Percentiles rank a stretch among this genome's conserved stretches.
These are phyloP conservation scores for Tineola bisselliella DNA, from an alignment of 2,888 invertebrate species.

Conservation along the genomic window DNA sequence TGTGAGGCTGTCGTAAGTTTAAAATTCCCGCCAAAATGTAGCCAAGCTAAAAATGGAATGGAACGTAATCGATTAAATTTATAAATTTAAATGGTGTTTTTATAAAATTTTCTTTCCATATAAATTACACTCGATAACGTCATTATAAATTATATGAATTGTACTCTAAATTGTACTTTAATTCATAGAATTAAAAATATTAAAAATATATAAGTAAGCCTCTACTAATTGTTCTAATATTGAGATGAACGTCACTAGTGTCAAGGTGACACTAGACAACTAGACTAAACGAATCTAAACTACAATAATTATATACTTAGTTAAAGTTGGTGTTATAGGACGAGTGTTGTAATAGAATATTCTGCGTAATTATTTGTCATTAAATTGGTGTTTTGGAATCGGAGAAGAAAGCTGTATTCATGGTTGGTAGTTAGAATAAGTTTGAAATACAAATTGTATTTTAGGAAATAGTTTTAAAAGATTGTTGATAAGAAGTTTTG, in stretches of 20 bases:
- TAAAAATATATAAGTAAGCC: too few relatives aligned
- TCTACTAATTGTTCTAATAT: too few relatives aligned
- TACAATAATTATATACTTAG: neutral
- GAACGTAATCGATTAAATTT: too few relatives aligned
- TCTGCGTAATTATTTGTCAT: neutral
- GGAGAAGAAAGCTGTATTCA: neutral
- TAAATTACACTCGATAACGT: too few relatives aligned
- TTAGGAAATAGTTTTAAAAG: neutral
- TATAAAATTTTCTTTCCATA: too few relatives aligned
- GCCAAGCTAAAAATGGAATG: too few relatives aligned
- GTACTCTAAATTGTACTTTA: too few relatives aligned
- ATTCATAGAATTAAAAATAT: too few relatives aligned
- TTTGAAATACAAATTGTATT: neutral
- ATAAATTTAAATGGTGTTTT: too few relatives aligned
- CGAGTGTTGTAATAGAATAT: neutral
- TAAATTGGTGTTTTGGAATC: neutral
- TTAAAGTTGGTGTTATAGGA: neutral
- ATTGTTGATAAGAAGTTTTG: neutral
- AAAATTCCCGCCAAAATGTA: too few relatives aligned
- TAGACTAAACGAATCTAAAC: neutral
- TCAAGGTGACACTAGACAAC: slow-evolving; percentile 3
- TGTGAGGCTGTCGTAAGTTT: too few relatives aligned
- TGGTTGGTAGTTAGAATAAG: neutral
- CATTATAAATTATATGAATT: too few relatives aligned
- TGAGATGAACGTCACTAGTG: neutral